These are phyloP conservation scores for Drosophila mayaguana DNA, from an alignment of 2,888 invertebrate species.

Conservation along the genomic window DNA sequence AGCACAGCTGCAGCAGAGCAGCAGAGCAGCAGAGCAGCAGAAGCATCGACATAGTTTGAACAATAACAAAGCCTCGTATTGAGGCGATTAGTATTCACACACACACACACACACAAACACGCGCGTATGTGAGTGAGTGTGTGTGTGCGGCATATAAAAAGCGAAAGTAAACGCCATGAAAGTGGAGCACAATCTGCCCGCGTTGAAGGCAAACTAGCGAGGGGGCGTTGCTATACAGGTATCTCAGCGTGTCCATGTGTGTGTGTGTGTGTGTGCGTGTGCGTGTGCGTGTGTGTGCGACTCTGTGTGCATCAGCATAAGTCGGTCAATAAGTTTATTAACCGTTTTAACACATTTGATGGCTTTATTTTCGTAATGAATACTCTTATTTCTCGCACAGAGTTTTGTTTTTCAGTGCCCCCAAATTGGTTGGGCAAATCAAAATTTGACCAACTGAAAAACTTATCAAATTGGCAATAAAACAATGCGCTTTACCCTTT, in stretches of 20 bases:
- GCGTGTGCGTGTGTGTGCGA: no score
- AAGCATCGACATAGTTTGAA: conserved; percentile 50
- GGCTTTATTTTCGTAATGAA: conserved; percentile 53
- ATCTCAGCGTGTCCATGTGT: not conserved
- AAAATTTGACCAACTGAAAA: conserved; percentile 42
- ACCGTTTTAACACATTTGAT: conserved; percentile 64
- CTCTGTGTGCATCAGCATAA: conserved; percentile 47
- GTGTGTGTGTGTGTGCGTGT: no score
- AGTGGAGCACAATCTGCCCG: conserved; percentile 70
- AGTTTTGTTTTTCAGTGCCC: conserved; percentile 15
- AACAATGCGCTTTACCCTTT: conserved; percentile 43
- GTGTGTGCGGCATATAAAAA: conserved; percentile 47
- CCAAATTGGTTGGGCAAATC: conserved; percentile 58
- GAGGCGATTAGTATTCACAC: conserved; percentile 44
- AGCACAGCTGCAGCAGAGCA: conserved; percentile 32
- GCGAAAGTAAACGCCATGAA: conserved; percentile 76
- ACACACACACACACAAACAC: conserved; percentile 6
- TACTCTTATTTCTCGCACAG: conserved; percentile 34
- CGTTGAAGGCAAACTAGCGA: conserved; percentile 67
- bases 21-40: conserved; percentile 40
- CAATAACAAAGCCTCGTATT: conserved; percentile 38
- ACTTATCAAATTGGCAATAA: conserved; percentile 56
- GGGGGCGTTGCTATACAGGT: conserved; percentile 59
- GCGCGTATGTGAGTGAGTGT: conserved; percentile 1
- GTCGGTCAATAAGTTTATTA: conserved; percentile 79